phyloP scores from a whole-genome alignment of 23 tunicate species.

The Oikopleura dioica region DNA sequence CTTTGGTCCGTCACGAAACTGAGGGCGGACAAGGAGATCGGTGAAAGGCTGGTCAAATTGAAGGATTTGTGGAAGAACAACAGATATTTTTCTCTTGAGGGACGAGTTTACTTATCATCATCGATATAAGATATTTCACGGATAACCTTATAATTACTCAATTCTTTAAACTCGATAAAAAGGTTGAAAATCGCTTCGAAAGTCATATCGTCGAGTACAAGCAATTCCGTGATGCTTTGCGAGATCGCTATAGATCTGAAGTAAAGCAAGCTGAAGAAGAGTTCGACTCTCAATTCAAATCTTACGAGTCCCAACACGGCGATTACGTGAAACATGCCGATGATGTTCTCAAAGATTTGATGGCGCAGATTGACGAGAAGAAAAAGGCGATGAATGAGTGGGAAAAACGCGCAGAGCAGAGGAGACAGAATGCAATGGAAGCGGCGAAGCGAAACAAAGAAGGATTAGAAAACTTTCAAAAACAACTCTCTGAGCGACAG shows the following conservation, averaged over 20 bases:
- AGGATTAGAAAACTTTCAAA: neutral
- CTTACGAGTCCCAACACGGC: neutral
- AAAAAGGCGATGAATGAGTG: neutral
- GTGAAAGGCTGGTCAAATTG: neutral
- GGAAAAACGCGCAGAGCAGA: neutral
- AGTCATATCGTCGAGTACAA: constrained; percentile 6
- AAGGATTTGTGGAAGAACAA: neutral
- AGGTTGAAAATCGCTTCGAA: neutral
- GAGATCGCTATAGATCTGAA: neutral
- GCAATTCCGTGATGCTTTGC: neutral
- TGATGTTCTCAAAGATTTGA: neutral
- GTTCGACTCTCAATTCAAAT: neutral
- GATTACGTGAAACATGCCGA: neutral
- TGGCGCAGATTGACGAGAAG: neutral
- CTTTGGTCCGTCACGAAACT: neutral
- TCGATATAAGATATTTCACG: too few relatives aligned
- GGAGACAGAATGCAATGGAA: neutral
- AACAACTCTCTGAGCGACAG: neutral
- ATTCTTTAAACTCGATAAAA: too few relatives aligned
- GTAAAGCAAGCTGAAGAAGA: constrained; percentile 1
- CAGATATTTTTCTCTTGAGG: neutral
- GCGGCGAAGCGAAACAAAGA: neutral
- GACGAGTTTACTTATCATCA: too few relatives aligned
- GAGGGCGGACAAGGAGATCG: neutral
- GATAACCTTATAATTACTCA: too few relatives aligned